These are phyloP conservation scores for Cyrtonyx montezumae DNA, from an alignment of 2,113 vertebrate genomes.

Conservation along the genomic window DNA sequence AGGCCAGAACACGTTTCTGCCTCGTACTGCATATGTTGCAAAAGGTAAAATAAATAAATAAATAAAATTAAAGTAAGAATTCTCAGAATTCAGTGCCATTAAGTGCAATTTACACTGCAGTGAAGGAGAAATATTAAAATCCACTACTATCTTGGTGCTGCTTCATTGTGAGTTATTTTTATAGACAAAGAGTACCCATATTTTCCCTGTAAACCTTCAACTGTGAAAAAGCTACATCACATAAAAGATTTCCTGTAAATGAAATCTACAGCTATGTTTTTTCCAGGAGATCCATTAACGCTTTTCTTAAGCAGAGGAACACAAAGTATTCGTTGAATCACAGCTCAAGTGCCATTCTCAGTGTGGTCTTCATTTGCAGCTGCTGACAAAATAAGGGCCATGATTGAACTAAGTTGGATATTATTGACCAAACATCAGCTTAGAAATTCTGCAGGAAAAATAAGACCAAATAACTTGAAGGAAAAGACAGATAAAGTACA, in stretches of 20 bases:
- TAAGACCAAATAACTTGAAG: not conserved
- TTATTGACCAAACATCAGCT: not conserved
- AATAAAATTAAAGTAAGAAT: no score
- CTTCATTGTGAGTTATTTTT: not conserved
- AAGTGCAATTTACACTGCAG: not conserved
- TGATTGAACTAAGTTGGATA: not conserved
- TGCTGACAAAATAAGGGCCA: not conserved
- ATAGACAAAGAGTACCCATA: not conserved
- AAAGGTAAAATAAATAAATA: no score
- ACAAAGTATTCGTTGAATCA: not conserved
- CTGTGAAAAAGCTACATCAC: not conserved
- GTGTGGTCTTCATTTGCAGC: not conserved
- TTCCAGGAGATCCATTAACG: not conserved
- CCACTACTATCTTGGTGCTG: not conserved
- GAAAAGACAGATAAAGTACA: not conserved
- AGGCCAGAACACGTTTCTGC: no score
- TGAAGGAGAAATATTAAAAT: not conserved
- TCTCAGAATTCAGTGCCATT: not conserved
- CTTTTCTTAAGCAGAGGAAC: not conserved
- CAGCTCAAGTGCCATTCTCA: not conserved
- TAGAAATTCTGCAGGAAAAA: not conserved
- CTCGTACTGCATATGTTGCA: no score
- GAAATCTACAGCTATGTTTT: not conserved
- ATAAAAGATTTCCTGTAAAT: not conserved
- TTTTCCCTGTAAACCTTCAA: not conserved